Evolutionary conservation across 2,797 vertebrate species (phyloP), one percentile per base, ranked within the genome.

Genomic region (Austrolebias charrua): DNA sequence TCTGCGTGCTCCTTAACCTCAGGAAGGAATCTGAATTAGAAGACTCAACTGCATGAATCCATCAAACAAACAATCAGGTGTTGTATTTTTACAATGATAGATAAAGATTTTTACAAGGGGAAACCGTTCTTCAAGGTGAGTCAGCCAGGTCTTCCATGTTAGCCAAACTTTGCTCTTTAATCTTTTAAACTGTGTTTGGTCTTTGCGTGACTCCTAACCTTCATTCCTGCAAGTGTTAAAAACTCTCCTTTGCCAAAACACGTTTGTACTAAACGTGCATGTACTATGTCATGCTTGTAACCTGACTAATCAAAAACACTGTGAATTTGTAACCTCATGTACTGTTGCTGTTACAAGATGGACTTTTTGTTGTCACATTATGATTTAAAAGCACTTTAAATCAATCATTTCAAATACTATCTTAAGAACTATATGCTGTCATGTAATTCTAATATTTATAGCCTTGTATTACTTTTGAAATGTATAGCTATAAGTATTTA

Each of bases 11-110:
- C 93, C 92, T 88, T 95, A 92, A 93, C 94, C 72, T 86, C 94
- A 88, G 93, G 93, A 94, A 94, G 93, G 90, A 88, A 94, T 91
- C 87, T 94, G 90, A 94, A 94, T 93, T 95, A 95, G 94, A 94
- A 92, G 93, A 94, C 86, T 91, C 82, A 83, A 76, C 86, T 58
- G 58, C 86, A 40, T 53, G 83, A 71, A 75, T 84, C 65, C 71
- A 63, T 85, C 60, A 75, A 66, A 81, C 16, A 52, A 71, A 87
- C 75, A 82, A 86, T 84, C 78, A 66, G 85, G 55, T 70, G 44
- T 86, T 69, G 84, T 76, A 81, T 86, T 88, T 90, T 87, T 88
- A 75, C 78, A 71, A 66, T 65, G 56, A 78, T 63, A 74, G 78
- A 79, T 79, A 66, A 75, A 59, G 6, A 19, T 87, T 88, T 86